Evolutionary conservation across 2,888 invertebrate species (phyloP), one percentile per base, ranked within the genome.

Genomic region (Heliconius erato): DNA sequence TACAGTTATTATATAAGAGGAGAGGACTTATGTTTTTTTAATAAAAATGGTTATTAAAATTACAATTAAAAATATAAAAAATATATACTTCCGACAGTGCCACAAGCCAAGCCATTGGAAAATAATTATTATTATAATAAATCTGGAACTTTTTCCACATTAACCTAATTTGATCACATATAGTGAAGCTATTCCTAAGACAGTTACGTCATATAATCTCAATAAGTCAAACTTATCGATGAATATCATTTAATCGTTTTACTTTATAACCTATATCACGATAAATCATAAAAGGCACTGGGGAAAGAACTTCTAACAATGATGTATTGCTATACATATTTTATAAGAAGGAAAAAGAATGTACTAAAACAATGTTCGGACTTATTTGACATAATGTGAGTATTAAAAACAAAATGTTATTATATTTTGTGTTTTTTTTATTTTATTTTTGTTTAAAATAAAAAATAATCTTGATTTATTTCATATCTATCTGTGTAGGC

Each of bases 261-360:
- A 67, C 54, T 69, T 76, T 77, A 44, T 83, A 81, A 82, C 65
- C 79, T 74, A 79, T 80, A 69, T 80, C 9, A 59, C 65, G 65
- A 82, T 83, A 83, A 83, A 83, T 81, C 81, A 84, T 44, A 23
- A 79, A 65, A 69, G 68, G 71, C 79, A 78, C 72, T 67, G 77
- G 77, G 63, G 79, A 68, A 77, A 79, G 79, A 74, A 67, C 40
- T 68, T 68, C 68, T 81, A 79, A 82, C 79, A 79, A 84, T 59
- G 74, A 83, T 81, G 69, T 84, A 83, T 80, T 74, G 83, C 65
- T 78, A 78, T 83, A 83, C 79, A 84, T 83, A 83, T 81, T 83
- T 84, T 74, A 84, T 81, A 74, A 67, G 40, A 79, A 74, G 35
- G 78, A 26, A 68, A 49, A 59, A 54, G 63, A 80, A 74, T 74